Base-by-base conservation (phyloP, 2,888 invertebrate species). In the Hypsopygia costalis region DNA sequence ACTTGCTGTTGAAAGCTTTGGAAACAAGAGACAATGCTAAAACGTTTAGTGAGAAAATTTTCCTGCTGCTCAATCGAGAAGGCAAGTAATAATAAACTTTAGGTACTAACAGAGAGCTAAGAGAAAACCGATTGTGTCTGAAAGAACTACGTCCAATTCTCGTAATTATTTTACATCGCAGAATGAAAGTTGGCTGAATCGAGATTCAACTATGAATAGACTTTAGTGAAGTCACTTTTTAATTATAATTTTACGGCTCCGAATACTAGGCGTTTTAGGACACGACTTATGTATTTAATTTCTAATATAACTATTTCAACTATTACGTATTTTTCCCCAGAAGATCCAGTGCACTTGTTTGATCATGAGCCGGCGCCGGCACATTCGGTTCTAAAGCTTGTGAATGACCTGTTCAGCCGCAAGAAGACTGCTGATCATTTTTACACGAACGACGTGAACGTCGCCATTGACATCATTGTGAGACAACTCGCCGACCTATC, bases 391-490 rank as follows among this genome's bases (percentile, higher is more conserved):
- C 86, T 97, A 34, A 98, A 98, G 81, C 90, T 98, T 56, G 93
- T 96, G 55, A 93, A 93, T 32, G 98, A 98, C 77, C 82, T 98
- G 52, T 97, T 97, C 76, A 93, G 93, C 47, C 91, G 92, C 54
- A 91, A 92, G 51, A 91, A 92, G 50, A 97, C 97, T 0, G 95
- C 98, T 0, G 92, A 93, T 52, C 91, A 98, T 49, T 96, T 98
- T 81, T 98, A 98, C 78, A 97, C 97, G 0, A 98, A 98, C 68
- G 98, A 98, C 71, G 93, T 95, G 30, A 96, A 95, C 81, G 98
- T 98, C 31, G 91, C 98, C 43, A 94, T 98, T 47, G 98, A 98
- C 70, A 98, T 98, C 64, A 93, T 98, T 40, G 93, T 97, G 36
- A 90, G 98, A 35, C 97, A 97, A 76, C 91, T 98, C 16, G 94